These are phyloP conservation scores for Drosophila paranaensis DNA, from an alignment of 2,888 invertebrate species.

Conservation along the genomic window DNA sequence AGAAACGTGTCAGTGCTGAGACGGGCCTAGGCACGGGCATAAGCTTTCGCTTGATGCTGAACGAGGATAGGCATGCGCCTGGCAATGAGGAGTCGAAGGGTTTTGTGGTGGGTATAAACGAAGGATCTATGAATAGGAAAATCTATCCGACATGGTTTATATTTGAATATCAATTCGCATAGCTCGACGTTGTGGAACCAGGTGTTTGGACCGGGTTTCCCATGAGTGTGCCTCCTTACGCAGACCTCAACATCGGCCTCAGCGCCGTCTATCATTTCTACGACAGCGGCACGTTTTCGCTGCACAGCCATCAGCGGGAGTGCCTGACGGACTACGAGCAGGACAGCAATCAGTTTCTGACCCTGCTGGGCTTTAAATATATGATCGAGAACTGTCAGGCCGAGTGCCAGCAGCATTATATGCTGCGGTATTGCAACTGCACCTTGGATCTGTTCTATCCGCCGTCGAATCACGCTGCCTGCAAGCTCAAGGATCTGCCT, in stretches of 20 bases:
- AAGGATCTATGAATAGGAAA: neutral
- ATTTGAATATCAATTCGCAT: neutral
- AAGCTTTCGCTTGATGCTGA: constrained; percentile 56
- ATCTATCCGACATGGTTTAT: neutral
- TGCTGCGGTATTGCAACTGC: constrained; percentile 79
- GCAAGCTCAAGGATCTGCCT: constrained; percentile 71
- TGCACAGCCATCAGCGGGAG: constrained; percentile 57
- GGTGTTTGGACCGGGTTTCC: constrained; percentile 68
- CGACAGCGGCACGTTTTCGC: constrained; percentile 60
- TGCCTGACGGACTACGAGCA: constrained; percentile 77
- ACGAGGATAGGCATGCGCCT: constrained; percentile 68
- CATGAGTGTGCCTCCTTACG: constrained; percentile 56
- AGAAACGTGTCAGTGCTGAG: constrained; percentile 49
- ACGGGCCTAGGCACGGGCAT: constrained; percentile 64
- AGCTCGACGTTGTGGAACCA: constrained; percentile 68
- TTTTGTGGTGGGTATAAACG: constrained; percentile 52
- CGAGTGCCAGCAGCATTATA: constrained; percentile 78
- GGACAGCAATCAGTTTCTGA: constrained; percentile 55
- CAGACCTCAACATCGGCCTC: constrained; percentile 62
- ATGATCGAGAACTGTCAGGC: constrained; percentile 78
- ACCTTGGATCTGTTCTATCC: constrained; percentile 81
- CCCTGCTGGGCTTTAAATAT: constrained; percentile 72
- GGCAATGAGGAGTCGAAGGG: constrained; percentile 49
- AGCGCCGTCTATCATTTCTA: constrained; percentile 67
- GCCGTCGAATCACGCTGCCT: constrained; percentile 65